phyloP scores from a whole-genome alignment of 2,113 vertebrate genomes.

The Thomomys bottae region DNA sequence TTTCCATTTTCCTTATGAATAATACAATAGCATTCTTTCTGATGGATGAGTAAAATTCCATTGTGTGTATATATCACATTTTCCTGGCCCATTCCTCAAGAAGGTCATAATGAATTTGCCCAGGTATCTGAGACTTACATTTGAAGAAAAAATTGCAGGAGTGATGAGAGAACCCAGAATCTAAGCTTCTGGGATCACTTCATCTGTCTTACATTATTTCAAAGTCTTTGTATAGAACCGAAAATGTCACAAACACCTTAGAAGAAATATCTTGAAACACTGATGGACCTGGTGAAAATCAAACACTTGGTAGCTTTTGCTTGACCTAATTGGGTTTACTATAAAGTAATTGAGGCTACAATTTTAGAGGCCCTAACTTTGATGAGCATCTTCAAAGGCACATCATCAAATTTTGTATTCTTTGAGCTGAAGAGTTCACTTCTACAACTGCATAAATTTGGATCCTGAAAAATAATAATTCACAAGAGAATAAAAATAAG shows the following conservation, averaged over 20 bases:
- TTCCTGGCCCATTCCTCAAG: background rate
- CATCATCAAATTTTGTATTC: background rate
- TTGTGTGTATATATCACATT: too few relatives aligned
- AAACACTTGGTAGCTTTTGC: background rate
- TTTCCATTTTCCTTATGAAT: too few relatives aligned
- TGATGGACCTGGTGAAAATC: background rate
- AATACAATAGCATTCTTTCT: too few relatives aligned
- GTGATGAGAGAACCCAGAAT: background rate
- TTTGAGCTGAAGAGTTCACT: background rate
- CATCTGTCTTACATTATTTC: background rate
- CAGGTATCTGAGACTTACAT: background rate
- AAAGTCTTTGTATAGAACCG: background rate
- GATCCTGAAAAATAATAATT: background rate
- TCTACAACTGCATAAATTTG: background rate
- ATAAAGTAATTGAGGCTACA: background rate
- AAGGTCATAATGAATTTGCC: background rate
- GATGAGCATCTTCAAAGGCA: background rate
- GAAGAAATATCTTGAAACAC: background rate
- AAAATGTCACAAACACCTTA: background rate
- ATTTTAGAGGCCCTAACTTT: background rate
- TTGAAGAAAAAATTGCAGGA: background rate
- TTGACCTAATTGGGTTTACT: background rate
- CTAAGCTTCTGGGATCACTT: background rate
- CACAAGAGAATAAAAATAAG: slow-evolving; percentile 6
- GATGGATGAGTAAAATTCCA: too few relatives aligned